Conservation (phyloP, 1,140 invertebrate genomes). For the Bilobella aurantiaca region DNA sequence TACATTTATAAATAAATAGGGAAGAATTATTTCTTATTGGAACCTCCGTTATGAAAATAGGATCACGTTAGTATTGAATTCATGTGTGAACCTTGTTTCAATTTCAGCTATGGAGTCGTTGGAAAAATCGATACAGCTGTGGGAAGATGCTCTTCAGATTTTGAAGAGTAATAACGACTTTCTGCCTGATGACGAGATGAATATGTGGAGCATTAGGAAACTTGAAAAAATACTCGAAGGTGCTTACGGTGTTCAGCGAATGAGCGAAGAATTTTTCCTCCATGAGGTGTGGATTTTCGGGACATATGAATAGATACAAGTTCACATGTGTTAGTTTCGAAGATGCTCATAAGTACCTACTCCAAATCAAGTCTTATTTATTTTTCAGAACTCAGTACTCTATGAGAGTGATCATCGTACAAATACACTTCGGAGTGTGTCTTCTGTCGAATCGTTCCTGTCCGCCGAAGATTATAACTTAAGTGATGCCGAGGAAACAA, state of each 20-base stretch:
- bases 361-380: conserved; percentile 3
- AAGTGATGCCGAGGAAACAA: conserved; percentile 38
- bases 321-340: too few species aligned
- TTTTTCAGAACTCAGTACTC: conserved; percentile 59
- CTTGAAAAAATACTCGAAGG: conserved; percentile 73
- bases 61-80: too few species aligned
- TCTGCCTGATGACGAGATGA: conserved; percentile 43
- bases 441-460: conserved; percentile 86
- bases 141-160: conserved; percentile 76
- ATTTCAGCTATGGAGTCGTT: too few species aligned
- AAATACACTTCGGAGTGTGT: conserved; percentile 42
- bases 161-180: conserved; percentile 43
- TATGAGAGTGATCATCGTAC: conserved; percentile 42
- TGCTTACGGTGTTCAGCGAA: conserved; percentile 65
- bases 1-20: too few species aligned
- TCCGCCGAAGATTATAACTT: conserved; percentile 85
- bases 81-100: too few species aligned
- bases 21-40: too few species aligned
- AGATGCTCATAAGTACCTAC: too few species aligned
- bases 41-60: too few species aligned
- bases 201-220: conserved; percentile 50
- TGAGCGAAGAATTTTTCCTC: conserved; percentile 56
- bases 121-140: conserved; percentile 77
- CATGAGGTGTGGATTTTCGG: conserved; percentile 50
- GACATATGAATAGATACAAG: too few species aligned